These are phyloP conservation scores for Emmelina monodactyla DNA, from an alignment of 2,888 invertebrate species.

Conservation along the genomic window DNA sequence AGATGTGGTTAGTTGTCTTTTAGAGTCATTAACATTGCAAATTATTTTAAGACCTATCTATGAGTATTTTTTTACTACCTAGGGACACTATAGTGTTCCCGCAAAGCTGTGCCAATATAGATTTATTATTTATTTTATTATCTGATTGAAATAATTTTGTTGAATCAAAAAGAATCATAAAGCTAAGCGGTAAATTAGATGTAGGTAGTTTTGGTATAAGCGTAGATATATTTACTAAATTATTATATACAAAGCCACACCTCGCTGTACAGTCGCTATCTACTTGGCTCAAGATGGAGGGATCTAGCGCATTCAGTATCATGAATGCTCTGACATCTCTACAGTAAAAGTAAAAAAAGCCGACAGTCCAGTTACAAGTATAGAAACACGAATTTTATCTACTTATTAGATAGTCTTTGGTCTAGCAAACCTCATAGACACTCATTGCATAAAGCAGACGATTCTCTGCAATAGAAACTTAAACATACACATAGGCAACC, in stretches of 20 bases:
- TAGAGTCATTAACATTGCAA: too few species aligned
- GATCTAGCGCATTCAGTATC: constrained; percentile 50
- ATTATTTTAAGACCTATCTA: too few species aligned
- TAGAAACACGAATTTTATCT: constrained; percentile 9
- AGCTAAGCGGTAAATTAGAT: too few species aligned
- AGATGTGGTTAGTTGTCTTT: constrained; percentile 28
- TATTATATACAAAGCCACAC: constrained; percentile 24
- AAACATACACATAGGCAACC: background rate
- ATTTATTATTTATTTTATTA: too few species aligned
- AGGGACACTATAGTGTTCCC: too few species aligned
- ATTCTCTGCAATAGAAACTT: background rate
- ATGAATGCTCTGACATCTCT: constrained; percentile 20
- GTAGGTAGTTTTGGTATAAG: background rate
- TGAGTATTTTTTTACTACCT: too few species aligned
- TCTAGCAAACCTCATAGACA: constrained; percentile 7
- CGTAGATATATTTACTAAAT: background rate
- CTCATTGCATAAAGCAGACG: constrained; percentile 2
- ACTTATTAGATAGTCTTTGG: constrained; percentile 3
- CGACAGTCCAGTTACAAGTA: constrained; percentile 16
- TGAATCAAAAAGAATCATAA: too few species aligned
- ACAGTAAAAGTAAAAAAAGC: constrained; percentile 26
- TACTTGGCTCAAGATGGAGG: constrained; percentile 43
- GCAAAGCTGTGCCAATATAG: too few species aligned
- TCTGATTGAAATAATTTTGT: too few species aligned
- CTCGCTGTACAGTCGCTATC: constrained; percentile 22